Conservation (phyloP, 2,888 invertebrate species). For the Drosophila prolongata region DNA sequence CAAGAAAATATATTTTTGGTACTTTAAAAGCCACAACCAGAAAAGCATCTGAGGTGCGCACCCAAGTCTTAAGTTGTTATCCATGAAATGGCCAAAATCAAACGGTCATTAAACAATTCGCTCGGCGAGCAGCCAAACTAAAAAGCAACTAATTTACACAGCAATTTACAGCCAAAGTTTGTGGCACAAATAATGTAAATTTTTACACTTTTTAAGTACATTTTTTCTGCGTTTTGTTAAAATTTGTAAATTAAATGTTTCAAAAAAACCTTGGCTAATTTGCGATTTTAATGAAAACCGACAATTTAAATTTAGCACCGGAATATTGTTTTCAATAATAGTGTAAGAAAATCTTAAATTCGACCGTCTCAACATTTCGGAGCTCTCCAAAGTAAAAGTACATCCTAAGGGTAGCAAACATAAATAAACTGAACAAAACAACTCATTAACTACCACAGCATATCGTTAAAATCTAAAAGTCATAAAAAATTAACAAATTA, state of each 20-base stretch:
- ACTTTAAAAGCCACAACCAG: background rate
- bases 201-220: background rate
- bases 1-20: conserved; percentile 28
- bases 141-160: conserved; percentile 68
- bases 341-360: too few relatives aligned
- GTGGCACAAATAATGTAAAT: background rate
- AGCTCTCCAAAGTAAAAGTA: too few relatives aligned
- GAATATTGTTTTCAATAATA: too few relatives aligned
- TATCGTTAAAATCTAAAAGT: conserved; percentile 62
- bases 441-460: conserved; percentile 45
- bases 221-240: background rate
- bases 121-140: conserved; percentile 52
- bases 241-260: background rate
- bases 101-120: conserved; percentile 37
- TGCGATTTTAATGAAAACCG: too few relatives aligned
- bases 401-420: background rate
- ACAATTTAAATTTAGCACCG: too few relatives aligned
- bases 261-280: background rate
- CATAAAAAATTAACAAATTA: conserved; percentile 66
- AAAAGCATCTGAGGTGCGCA: conserved; percentile 11
- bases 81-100: conserved; percentile 29
- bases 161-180: conserved; percentile 53
- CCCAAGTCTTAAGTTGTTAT: conserved; percentile 5
- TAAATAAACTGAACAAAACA: conserved; percentile 45
- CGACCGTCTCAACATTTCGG: too few relatives aligned